Evolutionary conservation across 2,888 invertebrate species (phyloP).

Genomic region (Drosophila formosana): DNA sequence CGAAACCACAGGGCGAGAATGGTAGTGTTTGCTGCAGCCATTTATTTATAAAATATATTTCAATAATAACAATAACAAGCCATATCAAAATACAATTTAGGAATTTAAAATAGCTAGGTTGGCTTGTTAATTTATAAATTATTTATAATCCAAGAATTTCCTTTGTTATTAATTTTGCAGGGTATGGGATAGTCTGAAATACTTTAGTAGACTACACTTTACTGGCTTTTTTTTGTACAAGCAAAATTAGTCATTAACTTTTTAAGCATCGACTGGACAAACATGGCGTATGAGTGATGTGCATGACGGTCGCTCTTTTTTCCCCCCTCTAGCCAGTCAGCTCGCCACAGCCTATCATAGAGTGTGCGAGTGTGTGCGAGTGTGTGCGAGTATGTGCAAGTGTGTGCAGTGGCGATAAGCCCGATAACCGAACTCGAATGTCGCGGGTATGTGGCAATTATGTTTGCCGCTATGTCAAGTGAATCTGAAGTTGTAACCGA

Average conservation of each 20-base stretch:
- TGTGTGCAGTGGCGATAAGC: constrained; percentile 63
- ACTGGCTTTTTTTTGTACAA: constrained; percentile 48
- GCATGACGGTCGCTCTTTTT: constrained; percentile 51
- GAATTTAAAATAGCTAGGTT: too few species aligned
- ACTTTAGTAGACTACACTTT: not conserved
- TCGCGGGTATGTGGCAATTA: constrained; percentile 78
- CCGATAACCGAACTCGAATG: constrained; percentile 61
- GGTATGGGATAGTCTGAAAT: not conserved
- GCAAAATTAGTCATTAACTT: constrained; percentile 79
- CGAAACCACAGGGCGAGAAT: not conserved
- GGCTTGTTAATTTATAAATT: not conserved
- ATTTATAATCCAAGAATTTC: not conserved
- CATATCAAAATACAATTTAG: not conserved
- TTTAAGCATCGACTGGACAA: constrained; percentile 78
- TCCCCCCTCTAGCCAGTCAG: not conserved
- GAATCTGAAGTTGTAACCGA: constrained; percentile 56
- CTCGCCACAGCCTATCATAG: not conserved
- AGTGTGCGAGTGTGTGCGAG: constrained; percentile 24
- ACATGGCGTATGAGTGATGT: constrained; percentile 80
- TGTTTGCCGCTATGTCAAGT: constrained; percentile 65
- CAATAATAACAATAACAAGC: not conserved
- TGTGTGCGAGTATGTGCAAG: not conserved
- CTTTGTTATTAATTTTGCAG: not conserved
- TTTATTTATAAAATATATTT: too few species aligned
- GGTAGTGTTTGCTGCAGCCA: too few species aligned